Evolutionary conservation across 1,140 invertebrate genomes (phyloP), one percentile per base, ranked within the genome.

Genomic region (Idris sp.): DNA sequence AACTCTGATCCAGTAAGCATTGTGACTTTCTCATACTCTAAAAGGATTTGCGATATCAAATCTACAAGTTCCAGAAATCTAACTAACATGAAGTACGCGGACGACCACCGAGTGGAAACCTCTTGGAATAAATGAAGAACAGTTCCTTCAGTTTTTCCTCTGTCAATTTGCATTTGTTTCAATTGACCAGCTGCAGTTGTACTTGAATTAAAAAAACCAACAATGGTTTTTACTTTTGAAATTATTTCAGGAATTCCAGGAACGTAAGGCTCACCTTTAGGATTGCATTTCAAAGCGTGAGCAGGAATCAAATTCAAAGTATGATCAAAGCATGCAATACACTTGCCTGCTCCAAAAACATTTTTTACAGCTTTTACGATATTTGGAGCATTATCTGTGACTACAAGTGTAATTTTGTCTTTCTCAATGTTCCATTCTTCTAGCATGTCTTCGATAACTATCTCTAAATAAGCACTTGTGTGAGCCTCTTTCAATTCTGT

Each of bases 191-290:
- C 2, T 15, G 41, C 41, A 2, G 14, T 44, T 16, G 2, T 25
- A n/a, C 41, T 44, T 1, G 11, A 25, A n/a, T 28, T 9, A 9
- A 40, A 3, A 28, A 44, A 44, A 6, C 22, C 28, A 2, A 44
- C 19, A n/a, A 44, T 44, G 5, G 26, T 44, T n/a, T 44, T 58
- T 6, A 58, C 54, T 16, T 58, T 58, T n/a, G 54, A 9, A 25
- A 58, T 44, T 7, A 56, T 1, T 9, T 18, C 38, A 22, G 51
- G 51, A 3, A 58, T 30, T 22, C 54, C 54, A 30, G 54, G 54
- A 16, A 58, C 40, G 36, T 35, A 7, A 1, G n/a, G 2, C 13
- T 43, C 28, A 22, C 43, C 43, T 43, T 56, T 19, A 3, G 11
- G 5, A 26, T 56, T 56, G 4, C 26, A 56, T 1, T 28, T 28